Conservation (phyloP, 2,797 vertebrate species). For the Hoplostethus atlanticus region DNA sequence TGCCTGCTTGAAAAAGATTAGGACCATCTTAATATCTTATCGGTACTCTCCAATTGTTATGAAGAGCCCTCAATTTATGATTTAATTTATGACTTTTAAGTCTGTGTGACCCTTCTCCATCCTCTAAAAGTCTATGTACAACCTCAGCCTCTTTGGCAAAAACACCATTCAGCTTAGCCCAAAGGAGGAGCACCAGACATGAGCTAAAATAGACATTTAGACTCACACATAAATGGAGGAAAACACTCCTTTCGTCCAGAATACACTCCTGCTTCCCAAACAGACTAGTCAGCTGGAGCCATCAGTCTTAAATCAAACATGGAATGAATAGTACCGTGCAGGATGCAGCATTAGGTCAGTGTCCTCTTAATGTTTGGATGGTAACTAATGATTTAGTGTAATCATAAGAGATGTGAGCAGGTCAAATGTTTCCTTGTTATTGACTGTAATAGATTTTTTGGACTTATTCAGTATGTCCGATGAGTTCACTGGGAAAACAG, state of each 20-base stretch:
- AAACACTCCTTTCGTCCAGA: slow-evolving; percentile 72
- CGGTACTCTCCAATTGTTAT: slow-evolving; percentile 26
- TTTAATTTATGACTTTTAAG: slow-evolving; percentile 49
- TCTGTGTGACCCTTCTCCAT: slow-evolving; percentile 58
- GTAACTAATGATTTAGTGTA: slow-evolving; percentile 72
- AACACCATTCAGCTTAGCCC: slow-evolving; percentile 58
- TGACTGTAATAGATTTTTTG: slow-evolving; percentile 38
- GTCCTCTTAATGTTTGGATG: slow-evolving; percentile 63
- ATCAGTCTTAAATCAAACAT: slow-evolving; percentile 75
- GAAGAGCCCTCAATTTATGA: slow-evolving; percentile 46
- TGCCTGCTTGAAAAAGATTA: slow-evolving; percentile 7
- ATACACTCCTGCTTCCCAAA: slow-evolving; percentile 74
- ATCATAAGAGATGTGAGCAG: slow-evolving; percentile 51
- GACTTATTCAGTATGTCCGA: slow-evolving; percentile 27
- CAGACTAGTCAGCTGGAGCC: slow-evolving; percentile 69
- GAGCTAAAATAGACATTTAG: slow-evolving; percentile 80
- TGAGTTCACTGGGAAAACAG: slow-evolving; percentile 58
- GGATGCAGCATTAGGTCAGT: slow-evolving; percentile 69
- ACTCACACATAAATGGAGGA: slow-evolving; percentile 67
- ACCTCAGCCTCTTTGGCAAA: slow-evolving; percentile 75
- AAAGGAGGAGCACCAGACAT: slow-evolving; percentile 78
- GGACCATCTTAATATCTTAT: background rate
- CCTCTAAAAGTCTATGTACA: slow-evolving; percentile 56
- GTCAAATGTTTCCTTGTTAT: slow-evolving; percentile 56
- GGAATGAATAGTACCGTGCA: slow-evolving; percentile 63